These are phyloP conservation scores for Berghia stephanieae DNA, from an alignment of 1,140 invertebrate genomes.

Conservation along the genomic window DNA sequence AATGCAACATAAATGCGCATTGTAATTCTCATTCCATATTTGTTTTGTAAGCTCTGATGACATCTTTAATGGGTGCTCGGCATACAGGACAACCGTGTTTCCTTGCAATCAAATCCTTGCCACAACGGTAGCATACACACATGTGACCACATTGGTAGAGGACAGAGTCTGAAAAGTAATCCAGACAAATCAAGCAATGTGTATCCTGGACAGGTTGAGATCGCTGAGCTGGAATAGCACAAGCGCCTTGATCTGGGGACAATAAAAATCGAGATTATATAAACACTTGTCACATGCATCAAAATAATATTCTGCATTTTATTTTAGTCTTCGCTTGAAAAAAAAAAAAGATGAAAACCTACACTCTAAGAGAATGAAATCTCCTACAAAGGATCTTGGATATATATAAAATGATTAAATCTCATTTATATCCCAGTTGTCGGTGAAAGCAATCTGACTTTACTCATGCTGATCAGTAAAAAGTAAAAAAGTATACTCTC, in stretches of 20 bases:
- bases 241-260: constrained; percentile 21
- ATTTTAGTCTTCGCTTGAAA: not conserved
- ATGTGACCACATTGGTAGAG: constrained; percentile 67
- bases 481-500: too few relatives aligned
- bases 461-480: too few relatives aligned
- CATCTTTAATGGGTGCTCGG: constrained; percentile 64
- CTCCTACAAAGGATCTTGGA: too few relatives aligned
- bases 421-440: too few relatives aligned
- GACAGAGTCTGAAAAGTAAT: constrained; percentile 59
- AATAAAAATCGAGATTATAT: not conserved
- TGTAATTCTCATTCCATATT: too few relatives aligned
- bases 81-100: constrained; percentile 62
- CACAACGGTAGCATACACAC: constrained; percentile 63
- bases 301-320: not conserved
- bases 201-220: constrained; percentile 54
- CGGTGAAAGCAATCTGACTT: too few relatives aligned
- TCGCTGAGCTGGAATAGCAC: constrained; percentile 23
- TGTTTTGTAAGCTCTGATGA: constrained; percentile 61
- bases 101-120: constrained; percentile 50
- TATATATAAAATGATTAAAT: too few relatives aligned
- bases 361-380: not conserved
- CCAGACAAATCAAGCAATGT: constrained; percentile 63
- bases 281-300: not conserved
- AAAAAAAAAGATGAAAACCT: not conserved
- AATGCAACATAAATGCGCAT: too few relatives aligned